Evolutionary conservation across 2,113 vertebrate genomes (phyloP), one percentile per base, ranked within the genome.

Genomic region (Varanus komodoensis): DNA sequence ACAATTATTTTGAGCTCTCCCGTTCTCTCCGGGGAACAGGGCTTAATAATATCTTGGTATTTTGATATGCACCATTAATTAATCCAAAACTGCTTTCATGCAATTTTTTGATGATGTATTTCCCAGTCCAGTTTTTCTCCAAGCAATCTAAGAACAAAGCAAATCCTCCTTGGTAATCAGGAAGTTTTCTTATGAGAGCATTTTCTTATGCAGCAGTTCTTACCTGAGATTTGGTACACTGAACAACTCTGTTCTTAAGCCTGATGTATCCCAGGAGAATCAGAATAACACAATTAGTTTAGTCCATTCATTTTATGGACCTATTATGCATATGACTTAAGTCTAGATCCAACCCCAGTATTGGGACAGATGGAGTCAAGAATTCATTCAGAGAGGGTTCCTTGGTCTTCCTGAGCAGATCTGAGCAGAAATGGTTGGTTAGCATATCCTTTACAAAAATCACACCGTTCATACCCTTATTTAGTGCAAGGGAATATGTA

Each of bases 21-120:
- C 14, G 64, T 57, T 48, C 8, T 57, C 82, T 38, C 85, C 2
- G 7, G 79, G 0, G 17, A 64, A 19, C 21, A 5, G 61, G 0
- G 25, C 80, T 17, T n/a, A 81, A 69, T 15, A 50, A 2, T 50
- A 52, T 8, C 9, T 91, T 6, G 38, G 17, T 0, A 3, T 54
- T 90, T 91, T 25, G 29, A 89, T 6, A 82, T 25, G 89, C 87
- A 71, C 52, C 68, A 0, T 85, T 32, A 91, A 69, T 82, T 89
- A n/a, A 50, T 38, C 32, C 67, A 6, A 4, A 1, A 87, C 50
- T 50, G 29, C 79, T 73, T 34, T 11, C 11, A 23, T 82, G 57
- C 52, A 82, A 29, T 38, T 61, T 64, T 89, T 93, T 86, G 50
- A 6, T 92, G 89, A 91, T 50, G 86, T 83, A 7, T 0, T n/a